phyloP scores from a whole-genome alignment of 1,140 invertebrate genomes.

The Apis florea region DNA sequence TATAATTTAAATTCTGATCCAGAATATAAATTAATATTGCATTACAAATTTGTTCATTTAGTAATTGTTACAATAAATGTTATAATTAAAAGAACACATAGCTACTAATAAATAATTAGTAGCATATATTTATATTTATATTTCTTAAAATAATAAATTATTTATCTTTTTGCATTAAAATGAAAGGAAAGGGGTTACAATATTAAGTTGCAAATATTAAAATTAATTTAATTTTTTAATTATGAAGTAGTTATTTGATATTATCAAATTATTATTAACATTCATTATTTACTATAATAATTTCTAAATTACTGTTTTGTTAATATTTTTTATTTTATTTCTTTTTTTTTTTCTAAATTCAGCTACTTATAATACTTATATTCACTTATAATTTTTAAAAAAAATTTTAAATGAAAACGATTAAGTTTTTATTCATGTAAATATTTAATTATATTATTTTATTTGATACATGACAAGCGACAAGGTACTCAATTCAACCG shows the following conservation, averaged over 20 bases:
- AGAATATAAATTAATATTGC: neutral
- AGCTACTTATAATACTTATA: neutral
- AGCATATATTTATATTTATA: neutral
- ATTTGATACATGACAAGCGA: constrained; percentile 33
- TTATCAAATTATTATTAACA: neutral
- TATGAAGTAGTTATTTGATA: neutral
- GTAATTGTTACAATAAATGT: neutral
- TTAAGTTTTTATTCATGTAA: constrained; percentile 12
- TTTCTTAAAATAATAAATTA: constrained; percentile 9
- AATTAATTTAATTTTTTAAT: neutral
- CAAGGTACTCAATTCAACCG: constrained; percentile 60
- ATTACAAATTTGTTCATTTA: neutral
- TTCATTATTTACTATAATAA: neutral
- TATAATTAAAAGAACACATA: constrained; percentile 17
- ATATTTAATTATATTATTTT: constrained; percentile 19
- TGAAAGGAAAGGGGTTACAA: constrained; percentile 33
- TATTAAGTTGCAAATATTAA: neutral
- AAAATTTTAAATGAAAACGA: neutral
- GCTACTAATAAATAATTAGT: neutral
- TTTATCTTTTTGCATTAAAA: neutral
- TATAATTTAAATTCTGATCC: too few species aligned
- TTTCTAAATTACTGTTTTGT: neutral
- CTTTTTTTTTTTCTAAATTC: constrained; percentile 8
- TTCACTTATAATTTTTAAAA: constrained; percentile 8
- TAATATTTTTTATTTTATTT: neutral